Evolutionary conservation across 2,113 vertebrate genomes (phyloP).

Genomic region (Psilopsiagon aurifrons): DNA sequence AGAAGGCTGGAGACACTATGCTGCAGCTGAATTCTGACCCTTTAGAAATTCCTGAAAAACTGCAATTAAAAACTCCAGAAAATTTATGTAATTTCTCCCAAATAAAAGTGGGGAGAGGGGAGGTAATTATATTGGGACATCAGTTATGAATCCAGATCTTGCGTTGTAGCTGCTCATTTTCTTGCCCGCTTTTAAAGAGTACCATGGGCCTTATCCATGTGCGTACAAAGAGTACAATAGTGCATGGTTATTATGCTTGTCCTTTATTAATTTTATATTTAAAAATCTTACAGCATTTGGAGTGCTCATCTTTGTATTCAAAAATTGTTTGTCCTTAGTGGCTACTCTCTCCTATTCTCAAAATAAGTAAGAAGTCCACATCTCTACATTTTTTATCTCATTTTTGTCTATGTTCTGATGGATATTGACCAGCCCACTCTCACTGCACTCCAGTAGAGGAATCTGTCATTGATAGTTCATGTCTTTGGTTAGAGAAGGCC

Average conservation of each 20-base stretch:
- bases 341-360: background rate
- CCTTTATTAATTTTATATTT: background rate
- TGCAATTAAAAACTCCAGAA: background rate
- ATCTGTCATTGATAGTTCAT: background rate
- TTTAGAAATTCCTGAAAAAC: background rate
- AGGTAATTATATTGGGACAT: background rate
- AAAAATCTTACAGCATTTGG: background rate
- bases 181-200: background rate
- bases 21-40: background rate
- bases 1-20: background rate
- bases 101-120: background rate
- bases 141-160: background rate
- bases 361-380: background rate
- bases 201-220: background rate
- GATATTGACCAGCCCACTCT: background rate
- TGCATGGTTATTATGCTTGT: background rate
- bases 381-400: background rate
- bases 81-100: background rate
- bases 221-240: background rate
- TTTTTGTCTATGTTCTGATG: background rate
- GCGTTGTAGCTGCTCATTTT: background rate
- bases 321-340: background rate
- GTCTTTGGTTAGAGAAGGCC: background rate
- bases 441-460: background rate
- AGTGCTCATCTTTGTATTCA: background rate